Percentiles rank a stretch among this genome's conserved stretches.
Evolutionary conservation across 2,888 invertebrate species (phyloP).

Genomic region (Agrotis clavis): DNA sequence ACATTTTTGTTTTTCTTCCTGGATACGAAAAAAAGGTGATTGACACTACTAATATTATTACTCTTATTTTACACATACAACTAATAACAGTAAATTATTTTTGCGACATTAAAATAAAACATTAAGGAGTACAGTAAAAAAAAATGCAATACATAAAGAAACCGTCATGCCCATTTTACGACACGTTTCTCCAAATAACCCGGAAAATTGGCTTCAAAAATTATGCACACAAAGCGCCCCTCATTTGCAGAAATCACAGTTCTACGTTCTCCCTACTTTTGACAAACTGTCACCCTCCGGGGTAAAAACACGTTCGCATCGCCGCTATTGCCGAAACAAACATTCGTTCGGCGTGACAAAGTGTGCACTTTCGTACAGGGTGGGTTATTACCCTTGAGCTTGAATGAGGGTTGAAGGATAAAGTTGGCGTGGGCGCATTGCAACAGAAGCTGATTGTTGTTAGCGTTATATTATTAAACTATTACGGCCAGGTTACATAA

Average conservation of each 20-base stretch:
- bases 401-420: not conserved
- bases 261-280: constrained; percentile 14
- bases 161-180: not conserved
- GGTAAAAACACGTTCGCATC: constrained; percentile 53
- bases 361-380: constrained; percentile 57
- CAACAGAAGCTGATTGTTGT: not conserved
- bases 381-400: constrained; percentile 50
- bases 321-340: constrained; percentile 59
- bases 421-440: not conserved
- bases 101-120: too few relatives aligned
- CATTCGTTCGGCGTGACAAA: constrained; percentile 58
- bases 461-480: not conserved
- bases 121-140: not conserved
- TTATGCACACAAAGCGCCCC: constrained; percentile 31
- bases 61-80: too few relatives aligned
- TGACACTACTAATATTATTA: too few relatives aligned
- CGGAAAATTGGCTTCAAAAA: constrained; percentile 40
- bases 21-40: not conserved
- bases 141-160: constrained; percentile 6
- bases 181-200: constrained; percentile 19
- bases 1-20: not conserved
- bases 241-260: constrained; percentile 57
- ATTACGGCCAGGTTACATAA: too few relatives aligned
- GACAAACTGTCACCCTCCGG: constrained; percentile 27
- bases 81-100: too few relatives aligned